Conservation (phyloP, 2,888 invertebrate genomes). For the Brachyopa scutellaris region DNA sequence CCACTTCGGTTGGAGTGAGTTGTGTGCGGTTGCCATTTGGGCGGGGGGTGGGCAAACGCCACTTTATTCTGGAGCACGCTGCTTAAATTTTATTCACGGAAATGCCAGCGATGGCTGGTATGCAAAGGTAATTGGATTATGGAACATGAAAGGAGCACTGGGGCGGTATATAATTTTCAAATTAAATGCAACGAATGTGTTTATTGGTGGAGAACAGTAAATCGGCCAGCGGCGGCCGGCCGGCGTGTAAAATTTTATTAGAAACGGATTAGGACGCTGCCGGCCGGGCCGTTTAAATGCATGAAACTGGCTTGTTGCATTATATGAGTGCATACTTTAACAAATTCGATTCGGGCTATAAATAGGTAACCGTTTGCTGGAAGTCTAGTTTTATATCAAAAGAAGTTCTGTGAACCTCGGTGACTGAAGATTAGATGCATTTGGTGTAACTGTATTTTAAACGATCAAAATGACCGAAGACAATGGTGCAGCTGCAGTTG, state of each 20-base stretch:
- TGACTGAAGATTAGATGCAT: too few relatives aligned
- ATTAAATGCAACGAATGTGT: constrained; percentile 59
- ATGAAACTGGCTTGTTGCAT: background rate
- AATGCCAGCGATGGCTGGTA: constrained; percentile 23
- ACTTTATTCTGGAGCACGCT: constrained; percentile 23
- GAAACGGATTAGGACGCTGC: constrained; percentile 36
- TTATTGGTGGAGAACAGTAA: constrained; percentile 35
- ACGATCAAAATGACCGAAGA: too few relatives aligned
- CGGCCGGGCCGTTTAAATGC: constrained; percentile 1
- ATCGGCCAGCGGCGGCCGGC: constrained; percentile 1
- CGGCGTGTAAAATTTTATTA: constrained; percentile 37
- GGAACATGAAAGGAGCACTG: constrained; percentile 32
- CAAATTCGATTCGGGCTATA: too few relatives aligned
- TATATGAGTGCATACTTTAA: too few relatives aligned
- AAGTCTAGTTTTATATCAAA: too few relatives aligned
- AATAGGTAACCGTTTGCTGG: too few relatives aligned
- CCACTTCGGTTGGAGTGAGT: too few relatives aligned
- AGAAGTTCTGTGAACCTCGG: too few relatives aligned
- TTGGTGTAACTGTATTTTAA: too few relatives aligned
- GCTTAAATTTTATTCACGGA: constrained; percentile 50
- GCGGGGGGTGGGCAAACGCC: background rate
- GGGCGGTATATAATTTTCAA: constrained; percentile 56
- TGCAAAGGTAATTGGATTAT: constrained; percentile 63
- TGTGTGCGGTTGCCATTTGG: too few relatives aligned
- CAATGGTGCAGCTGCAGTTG: too few relatives aligned